Base-by-base conservation (phyloP, 2,113 vertebrate species). In the Empidonax traillii region DNA sequence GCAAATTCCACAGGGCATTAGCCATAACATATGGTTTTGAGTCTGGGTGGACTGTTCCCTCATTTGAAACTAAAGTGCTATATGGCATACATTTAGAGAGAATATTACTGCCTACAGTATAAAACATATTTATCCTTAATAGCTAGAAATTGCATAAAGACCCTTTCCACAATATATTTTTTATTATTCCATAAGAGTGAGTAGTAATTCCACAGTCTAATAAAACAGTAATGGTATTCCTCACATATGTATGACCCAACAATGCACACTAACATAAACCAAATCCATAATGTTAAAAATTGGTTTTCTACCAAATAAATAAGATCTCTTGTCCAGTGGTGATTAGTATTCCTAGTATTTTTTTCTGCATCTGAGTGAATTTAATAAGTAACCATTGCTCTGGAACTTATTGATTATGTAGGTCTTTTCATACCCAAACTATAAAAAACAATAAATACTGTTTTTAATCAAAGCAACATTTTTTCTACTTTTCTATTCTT, bases 131-230 rank as follows among this genome's bases (percentile, higher is more conserved):
- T 96, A 78, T 79, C 51, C 7, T 96, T 97, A 98, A 96, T 76
- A 85, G 73, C 92, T 84, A 94, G 93, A 95, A 96, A 97, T 87
- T 96, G 52, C 90, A 92, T 89, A 95, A 97, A 93, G 37, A 37
- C 6, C 44, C n/a, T 95, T 94, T 96, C 69, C 47, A 87, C 86
- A 96, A 94, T 90, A 79, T 79, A 66, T 75, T 93, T 97, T 97
- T 97, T 96, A 97, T 96, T 97, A 85, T 97, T 96, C 58, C 81
- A 81, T 97, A 91, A 85, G 68, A 92, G 49, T 80, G 81, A 96
- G 55, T 41, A 95, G 35, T 97, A 97, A 98, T 98, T 98, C 98
- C 88, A 97, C 67, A 94, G 84, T 85, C 89, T 97, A 98, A 97
- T 98, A 97, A 98, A 97, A 93, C 62, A 86, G 46, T 51, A 80